Evolutionary conservation across 2,888 invertebrate genomes (phyloP).

Genomic region (Imbricaverruca yamaguchii): DNA sequence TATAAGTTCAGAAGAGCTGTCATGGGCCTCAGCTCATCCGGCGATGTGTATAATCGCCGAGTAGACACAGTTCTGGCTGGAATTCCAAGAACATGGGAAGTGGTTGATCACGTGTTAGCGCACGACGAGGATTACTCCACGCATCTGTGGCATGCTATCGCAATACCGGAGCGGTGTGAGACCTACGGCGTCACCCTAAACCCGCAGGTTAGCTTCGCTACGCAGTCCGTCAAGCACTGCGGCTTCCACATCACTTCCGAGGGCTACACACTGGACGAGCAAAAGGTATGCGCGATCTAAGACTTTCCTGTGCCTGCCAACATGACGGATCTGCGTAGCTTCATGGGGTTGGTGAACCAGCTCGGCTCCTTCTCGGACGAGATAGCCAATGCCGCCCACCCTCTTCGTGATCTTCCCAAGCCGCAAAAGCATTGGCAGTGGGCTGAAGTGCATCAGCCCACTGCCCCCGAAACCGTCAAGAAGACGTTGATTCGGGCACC

Average conservation of each 20-base stretch:
- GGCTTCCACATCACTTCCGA: not conserved
- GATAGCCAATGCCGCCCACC: constrained; percentile 3
- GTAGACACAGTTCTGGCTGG: not conserved
- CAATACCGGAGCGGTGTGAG: not conserved
- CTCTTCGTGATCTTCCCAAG: constrained; percentile 9
- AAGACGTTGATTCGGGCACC: not conserved
- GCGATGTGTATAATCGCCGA: not conserved
- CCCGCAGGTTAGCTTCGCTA: not conserved
- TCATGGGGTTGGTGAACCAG: constrained; percentile 26
- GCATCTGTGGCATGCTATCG: not conserved
- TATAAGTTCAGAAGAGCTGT: not conserved
- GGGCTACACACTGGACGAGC: not conserved
- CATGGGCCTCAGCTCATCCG: constrained; percentile 5
- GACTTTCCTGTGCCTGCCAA: constrained; percentile 25
- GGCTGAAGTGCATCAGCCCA: not conserved
- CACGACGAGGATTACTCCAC: not conserved
- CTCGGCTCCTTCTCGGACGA: constrained; percentile 20
- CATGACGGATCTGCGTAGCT: constrained; percentile 25
- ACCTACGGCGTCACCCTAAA: constrained; percentile 11
- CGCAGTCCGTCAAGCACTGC: not conserved
- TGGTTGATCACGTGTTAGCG: constrained; percentile 3
- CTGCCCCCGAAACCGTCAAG: not conserved
- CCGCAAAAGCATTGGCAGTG: not conserved
- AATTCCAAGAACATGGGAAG: not conserved
- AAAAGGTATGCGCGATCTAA: constrained; percentile 24